phyloP scores from a whole-genome alignment of 1,140 invertebrate species.

The Saccostrea cuccullata region DNA sequence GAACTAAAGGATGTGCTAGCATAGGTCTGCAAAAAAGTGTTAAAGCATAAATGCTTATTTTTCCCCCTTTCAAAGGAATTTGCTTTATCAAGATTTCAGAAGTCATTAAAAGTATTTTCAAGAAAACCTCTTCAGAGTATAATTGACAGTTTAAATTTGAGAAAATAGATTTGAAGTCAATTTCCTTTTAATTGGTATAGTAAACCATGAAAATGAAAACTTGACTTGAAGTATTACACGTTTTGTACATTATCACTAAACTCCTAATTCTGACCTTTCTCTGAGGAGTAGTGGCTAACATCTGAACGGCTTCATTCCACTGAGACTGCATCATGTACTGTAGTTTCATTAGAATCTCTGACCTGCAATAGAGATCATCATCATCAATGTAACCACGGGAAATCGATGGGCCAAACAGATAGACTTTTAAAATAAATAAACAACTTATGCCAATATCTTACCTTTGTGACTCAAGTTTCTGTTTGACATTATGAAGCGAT shows the following conservation, averaged over 20 bases:
- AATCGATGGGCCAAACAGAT: too few relatives aligned
- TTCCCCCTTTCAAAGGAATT: too few relatives aligned
- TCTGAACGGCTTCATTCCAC: slow-evolving; percentile 74
- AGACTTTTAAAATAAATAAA: not conserved
- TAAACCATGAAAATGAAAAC: not conserved
- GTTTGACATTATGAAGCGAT: slow-evolving; percentile 65
- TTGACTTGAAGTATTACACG: not conserved
- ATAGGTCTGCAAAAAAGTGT: slow-evolving; percentile 20
- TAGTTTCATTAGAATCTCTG: slow-evolving; percentile 71
- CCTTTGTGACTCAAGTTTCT: slow-evolving; percentile 74
- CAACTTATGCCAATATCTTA: slow-evolving; percentile 19
- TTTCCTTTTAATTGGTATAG: not conserved
- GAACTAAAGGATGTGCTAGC: slow-evolving; percentile 16
- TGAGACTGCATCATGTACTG: slow-evolving; percentile 75
- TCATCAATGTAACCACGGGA: too few relatives aligned
- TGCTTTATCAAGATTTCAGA: too few relatives aligned
- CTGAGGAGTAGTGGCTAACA: slow-evolving; percentile 69
- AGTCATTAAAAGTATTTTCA: too few relatives aligned
- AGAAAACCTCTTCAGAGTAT: too few relatives aligned
- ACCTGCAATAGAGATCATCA: slow-evolving; percentile 58
- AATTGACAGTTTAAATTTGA: too few relatives aligned
- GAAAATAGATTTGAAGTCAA: too few relatives aligned
- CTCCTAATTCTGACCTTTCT: slow-evolving; percentile 46
- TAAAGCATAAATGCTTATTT: not conserved
- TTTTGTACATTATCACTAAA: not conserved